Conservation (phyloP, 2,797 vertebrate genomes). For the Neostethus bicornis region DNA sequence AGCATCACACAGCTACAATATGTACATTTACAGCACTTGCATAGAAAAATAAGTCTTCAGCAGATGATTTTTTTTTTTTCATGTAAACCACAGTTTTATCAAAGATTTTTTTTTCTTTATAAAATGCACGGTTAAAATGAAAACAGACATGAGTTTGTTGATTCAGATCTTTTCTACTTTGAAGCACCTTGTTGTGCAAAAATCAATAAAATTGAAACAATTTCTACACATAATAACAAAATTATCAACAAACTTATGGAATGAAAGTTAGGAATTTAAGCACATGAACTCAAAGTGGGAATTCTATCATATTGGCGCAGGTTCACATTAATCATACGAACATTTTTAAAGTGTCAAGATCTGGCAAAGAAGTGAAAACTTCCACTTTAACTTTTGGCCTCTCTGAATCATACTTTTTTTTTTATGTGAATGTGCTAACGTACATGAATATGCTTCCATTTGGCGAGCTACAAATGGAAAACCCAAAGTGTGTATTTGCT, state of each 20-base stretch:
- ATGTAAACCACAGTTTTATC: conserved; percentile 81
- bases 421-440: conserved; percentile 50
- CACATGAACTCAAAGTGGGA: conserved; percentile 55
- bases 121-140: conserved; percentile 76
- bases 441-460: conserved; percentile 65
- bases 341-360: conserved; percentile 37
- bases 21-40: conserved; percentile 83
- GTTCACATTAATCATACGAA: conserved; percentile 63
- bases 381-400: conserved; percentile 36
- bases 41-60: conserved; percentile 85
- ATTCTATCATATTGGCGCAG: conserved; percentile 58
- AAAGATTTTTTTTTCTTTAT: conserved; percentile 73
- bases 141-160: conserved; percentile 57
- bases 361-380: conserved; percentile 50
- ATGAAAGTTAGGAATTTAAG: conserved; percentile 67
- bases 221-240: conserved; percentile 43
- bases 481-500: conserved; percentile 67
- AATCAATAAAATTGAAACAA: conserved; percentile 57
- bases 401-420: conserved; percentile 25
- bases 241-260: conserved; percentile 66
- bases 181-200: conserved; percentile 70
- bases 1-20: conserved; percentile 74
- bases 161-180: conserved; percentile 58
- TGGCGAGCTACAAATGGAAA: conserved; percentile 75
- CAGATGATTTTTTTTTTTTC: conserved; percentile 73